Percentiles rank a stretch among this genome's conserved stretches.
Evolutionary conservation across 2,888 invertebrate genomes (phyloP).

Genomic region (Melangyna quadrimaculata): DNA sequence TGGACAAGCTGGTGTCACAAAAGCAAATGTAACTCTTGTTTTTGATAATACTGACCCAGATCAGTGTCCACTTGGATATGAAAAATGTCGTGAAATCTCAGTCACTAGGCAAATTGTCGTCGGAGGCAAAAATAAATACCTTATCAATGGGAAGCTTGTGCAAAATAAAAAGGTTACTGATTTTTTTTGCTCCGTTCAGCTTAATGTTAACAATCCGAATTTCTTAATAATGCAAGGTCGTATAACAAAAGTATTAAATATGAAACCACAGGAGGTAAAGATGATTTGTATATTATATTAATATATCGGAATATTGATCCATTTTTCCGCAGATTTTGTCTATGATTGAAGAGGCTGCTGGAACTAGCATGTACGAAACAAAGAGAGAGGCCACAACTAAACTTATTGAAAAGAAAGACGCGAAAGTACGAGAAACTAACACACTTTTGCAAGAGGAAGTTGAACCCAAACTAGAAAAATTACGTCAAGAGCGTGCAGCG

Average conservation of each 20-base stretch:
- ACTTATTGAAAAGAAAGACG: constrained; percentile 95
- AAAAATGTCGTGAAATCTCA: constrained; percentile 93
- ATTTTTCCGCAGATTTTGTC: constrained; percentile 87
- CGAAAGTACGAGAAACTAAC: constrained; percentile 92
- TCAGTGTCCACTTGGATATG: constrained; percentile 95
- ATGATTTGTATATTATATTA: background rate
- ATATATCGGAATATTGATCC: background rate
- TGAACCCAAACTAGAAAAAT: constrained; percentile 91
- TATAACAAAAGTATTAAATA: constrained; percentile 98
- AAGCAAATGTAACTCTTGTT: constrained; percentile 96
- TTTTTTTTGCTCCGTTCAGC: constrained; percentile 96
- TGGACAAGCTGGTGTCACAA: constrained; percentile 97
- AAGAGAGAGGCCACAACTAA: constrained; percentile 93
- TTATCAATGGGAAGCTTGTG: constrained; percentile 95
- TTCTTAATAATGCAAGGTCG: constrained; percentile 99
- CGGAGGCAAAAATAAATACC: constrained; percentile 95
- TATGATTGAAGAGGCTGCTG: constrained; percentile 99
- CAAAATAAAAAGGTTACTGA: constrained; percentile 95
- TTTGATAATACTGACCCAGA: constrained; percentile 94
- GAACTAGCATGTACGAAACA: constrained; percentile 97
- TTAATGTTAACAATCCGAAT: constrained; percentile 99
- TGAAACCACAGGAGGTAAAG: constrained; percentile 97
- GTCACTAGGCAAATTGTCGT: constrained; percentile 92
- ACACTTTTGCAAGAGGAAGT: constrained; percentile 91
- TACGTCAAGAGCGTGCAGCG: constrained; percentile 91